Conservation (phyloP, 2,888 invertebrate species). For the Drosophila rubida region DNA sequence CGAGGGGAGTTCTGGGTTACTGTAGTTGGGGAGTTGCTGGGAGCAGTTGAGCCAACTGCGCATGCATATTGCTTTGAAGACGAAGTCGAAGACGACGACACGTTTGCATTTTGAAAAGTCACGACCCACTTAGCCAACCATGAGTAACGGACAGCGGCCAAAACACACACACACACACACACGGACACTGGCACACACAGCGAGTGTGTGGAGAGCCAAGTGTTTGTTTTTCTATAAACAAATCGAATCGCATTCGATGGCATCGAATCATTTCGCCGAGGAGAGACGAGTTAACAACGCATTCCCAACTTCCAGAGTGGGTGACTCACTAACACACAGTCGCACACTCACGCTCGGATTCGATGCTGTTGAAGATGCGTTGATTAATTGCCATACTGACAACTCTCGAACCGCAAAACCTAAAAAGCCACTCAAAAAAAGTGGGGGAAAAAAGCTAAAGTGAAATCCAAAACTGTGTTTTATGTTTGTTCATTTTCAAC, state of each 20-base stretch:
- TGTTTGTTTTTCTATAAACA: constrained; percentile 76
- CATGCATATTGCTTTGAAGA: constrained; percentile 64
- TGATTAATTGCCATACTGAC: constrained; percentile 77
- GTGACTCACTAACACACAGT: constrained; percentile 36
- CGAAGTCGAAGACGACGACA: constrained; percentile 56
- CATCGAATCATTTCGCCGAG: constrained; percentile 38
- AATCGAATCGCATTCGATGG: constrained; percentile 58
- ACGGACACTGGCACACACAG: constrained; percentile 1
- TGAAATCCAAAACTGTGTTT: constrained; percentile 68
- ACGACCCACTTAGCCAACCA: constrained; percentile 79
- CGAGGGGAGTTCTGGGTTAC: neutral
- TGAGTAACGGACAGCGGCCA: constrained; percentile 75
- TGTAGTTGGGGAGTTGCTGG: constrained; percentile 39
- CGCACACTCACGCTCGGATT: neutral
- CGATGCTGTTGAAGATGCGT: constrained; percentile 66
- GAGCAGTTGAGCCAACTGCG: constrained; percentile 58
- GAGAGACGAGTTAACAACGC: constrained; percentile 33
- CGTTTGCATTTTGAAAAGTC: constrained; percentile 79
- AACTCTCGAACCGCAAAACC: constrained; percentile 71
- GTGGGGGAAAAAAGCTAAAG: constrained; percentile 39
- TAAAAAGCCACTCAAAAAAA: constrained; percentile 62
- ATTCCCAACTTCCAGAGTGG: constrained; percentile 41
- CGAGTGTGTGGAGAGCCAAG: constrained; percentile 50
- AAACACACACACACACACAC: constrained; percentile 32
- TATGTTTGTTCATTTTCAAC: constrained; percentile 75